A percentile compares a stretch with the other conserved stretches of the same genome.
Evolutionary conservation across 2,113 vertebrate species (phyloP).

Genomic region (Lates calcarifer): DNA sequence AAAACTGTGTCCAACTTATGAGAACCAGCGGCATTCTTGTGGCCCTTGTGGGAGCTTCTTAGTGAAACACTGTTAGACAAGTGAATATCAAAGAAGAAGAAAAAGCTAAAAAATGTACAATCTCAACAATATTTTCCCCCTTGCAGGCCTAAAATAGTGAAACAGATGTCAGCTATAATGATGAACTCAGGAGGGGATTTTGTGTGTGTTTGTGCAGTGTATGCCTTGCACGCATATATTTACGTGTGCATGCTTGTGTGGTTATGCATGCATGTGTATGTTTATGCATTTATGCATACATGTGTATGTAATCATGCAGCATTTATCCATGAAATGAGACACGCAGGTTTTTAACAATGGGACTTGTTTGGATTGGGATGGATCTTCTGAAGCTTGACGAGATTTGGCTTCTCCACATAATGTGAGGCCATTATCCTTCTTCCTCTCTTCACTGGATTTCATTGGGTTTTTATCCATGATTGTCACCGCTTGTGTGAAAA

Average conservation of each 20-base stretch:
- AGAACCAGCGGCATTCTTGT: slow-evolving; percentile 30
- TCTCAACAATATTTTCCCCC: neutral
- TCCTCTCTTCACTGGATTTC: slow-evolving; percentile 2
- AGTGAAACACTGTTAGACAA: slow-evolving; percentile 15
- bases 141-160: neutral
- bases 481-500: neutral
- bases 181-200: slow-evolving; percentile 20
- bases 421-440: slow-evolving; percentile 9
- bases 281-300: neutral
- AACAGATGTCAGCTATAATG: neutral
- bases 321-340: slow-evolving; percentile 39
- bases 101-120: neutral
- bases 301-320: neutral
- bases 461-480: slow-evolving; percentile 7
- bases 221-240: neutral
- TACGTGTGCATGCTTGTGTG: slow-evolving; percentile 9
- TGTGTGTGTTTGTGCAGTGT: neutral
- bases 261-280: neutral
- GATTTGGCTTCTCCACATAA: slow-evolving; percentile 24
- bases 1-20: slow-evolving; percentile 42
- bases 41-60: slow-evolving; percentile 24
- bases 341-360: slow-evolving; percentile 17
- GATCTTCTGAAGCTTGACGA: slow-evolving; percentile 3
- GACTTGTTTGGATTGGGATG: slow-evolving; percentile 8
- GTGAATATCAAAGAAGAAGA: slow-evolving; percentile 2